Conservation (phyloP, 2,888 invertebrate genomes). For the Orthosia gracilis region DNA sequence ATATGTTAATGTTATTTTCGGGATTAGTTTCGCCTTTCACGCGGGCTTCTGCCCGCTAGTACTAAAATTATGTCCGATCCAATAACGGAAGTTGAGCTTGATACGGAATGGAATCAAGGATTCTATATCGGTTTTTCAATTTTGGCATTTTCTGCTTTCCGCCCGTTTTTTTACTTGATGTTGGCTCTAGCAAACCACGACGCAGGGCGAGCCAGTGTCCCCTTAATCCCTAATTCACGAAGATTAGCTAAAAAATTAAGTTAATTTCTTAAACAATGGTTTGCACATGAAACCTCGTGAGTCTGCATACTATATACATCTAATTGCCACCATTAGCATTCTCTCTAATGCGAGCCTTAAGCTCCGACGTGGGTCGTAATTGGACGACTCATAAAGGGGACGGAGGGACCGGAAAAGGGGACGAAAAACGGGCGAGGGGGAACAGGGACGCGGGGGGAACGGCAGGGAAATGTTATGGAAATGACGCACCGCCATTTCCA, state of each 20-base stretch:
- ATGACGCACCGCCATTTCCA: constrained; percentile 91
- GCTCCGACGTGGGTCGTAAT: constrained; percentile 88
- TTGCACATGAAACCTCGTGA: constrained; percentile 52
- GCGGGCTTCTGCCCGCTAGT: too few species aligned
- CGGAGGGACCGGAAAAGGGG: constrained; percentile 86
- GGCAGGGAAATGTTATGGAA: constrained; percentile 87
- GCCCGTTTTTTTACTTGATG: rapidly evolving
- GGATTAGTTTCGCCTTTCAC: too few species aligned
- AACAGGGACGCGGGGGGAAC: constrained; percentile 60
- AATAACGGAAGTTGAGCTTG: not conserved
- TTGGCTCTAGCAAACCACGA: not conserved
- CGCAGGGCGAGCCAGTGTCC: not conserved
- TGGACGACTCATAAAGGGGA: constrained; percentile 89
- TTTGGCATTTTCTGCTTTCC: not conserved
- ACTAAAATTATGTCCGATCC: not conserved
- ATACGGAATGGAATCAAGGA: not conserved
- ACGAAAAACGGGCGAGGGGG: constrained; percentile 79
- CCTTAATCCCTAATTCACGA: not conserved
- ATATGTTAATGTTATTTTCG: too few species aligned
- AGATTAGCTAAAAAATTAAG: constrained; percentile 41
- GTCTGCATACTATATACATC: constrained; percentile 65
- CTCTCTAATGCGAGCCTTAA: constrained; percentile 87
- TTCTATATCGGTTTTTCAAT: not conserved
- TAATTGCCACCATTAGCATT: constrained; percentile 79
- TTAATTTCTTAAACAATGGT: constrained; percentile 60